phyloP scores from a whole-genome alignment of 1,140 invertebrate genomes.

The Hyphantria cunea region DNA sequence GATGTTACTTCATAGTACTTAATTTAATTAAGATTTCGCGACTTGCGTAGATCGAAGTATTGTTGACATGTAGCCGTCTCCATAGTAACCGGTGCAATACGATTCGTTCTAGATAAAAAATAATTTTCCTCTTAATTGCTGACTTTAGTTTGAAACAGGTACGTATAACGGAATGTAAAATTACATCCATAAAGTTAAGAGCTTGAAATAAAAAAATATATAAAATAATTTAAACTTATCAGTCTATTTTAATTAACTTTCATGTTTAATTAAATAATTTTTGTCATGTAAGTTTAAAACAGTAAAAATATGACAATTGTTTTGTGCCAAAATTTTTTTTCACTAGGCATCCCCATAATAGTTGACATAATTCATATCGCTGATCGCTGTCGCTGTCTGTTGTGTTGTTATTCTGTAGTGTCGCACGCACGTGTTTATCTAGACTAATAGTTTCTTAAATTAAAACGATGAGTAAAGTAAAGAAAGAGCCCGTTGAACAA shows the following conservation, averaged over 20 bases:
- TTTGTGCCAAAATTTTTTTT: too few relatives aligned
- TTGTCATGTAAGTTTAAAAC: too few relatives aligned
- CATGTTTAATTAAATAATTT: too few relatives aligned
- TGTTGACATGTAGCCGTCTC: constrained; percentile 42
- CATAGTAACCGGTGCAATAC: constrained; percentile 33
- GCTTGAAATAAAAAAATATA: too few relatives aligned
- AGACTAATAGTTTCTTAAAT: constrained; percentile 11
- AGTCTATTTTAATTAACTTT: too few relatives aligned
- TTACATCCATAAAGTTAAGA: neutral
- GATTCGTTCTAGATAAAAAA: constrained; percentile 8
- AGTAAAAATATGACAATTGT: too few relatives aligned
- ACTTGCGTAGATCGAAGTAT: constrained; percentile 26
- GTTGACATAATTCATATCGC: too few relatives aligned
- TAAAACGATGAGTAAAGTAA: constrained; percentile 81
- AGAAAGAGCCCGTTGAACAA: constrained; percentile 75
- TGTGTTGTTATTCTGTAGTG: neutral
- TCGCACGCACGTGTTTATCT: constrained; percentile 31
- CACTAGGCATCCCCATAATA: too few relatives aligned
- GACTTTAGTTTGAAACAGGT: neutral
- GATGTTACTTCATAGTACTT: constrained; percentile 24
- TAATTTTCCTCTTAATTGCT: neutral
- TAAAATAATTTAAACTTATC: too few relatives aligned
- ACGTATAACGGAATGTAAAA: neutral
- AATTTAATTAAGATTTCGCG: constrained; percentile 36
- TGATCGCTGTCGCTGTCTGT: neutral